Evolutionary conservation across 2,888 invertebrate genomes (phyloP).

Genomic region (Chymomyza caudatula): DNA sequence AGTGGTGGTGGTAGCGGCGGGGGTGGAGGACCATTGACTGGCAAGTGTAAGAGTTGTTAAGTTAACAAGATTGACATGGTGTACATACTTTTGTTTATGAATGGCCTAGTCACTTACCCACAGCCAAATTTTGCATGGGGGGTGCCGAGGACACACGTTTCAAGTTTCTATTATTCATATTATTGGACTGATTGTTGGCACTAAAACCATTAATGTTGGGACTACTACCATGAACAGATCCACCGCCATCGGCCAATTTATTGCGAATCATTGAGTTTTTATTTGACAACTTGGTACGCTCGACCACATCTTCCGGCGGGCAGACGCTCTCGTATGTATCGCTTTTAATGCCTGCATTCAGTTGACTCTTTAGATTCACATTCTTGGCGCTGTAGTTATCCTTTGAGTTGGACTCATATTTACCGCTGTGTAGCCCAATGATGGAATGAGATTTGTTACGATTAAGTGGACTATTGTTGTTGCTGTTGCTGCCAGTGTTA

Average conservation of each 20-base stretch:
- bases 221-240: slow-evolving; percentile 34
- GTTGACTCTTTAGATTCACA: slow-evolving; percentile 75
- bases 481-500: slow-evolving; percentile 26
- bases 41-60: slow-evolving; percentile 4
- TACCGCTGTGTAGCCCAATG: slow-evolving; percentile 73
- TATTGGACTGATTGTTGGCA: slow-evolving; percentile 39
- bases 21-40: slow-evolving; percentile 82
- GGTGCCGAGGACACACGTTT: slow-evolving; percentile 82
- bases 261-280: slow-evolving; percentile 76
- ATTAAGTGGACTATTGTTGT: slow-evolving; percentile 59
- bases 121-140: slow-evolving; percentile 76
- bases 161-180: slow-evolving; percentile 75
- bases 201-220: slow-evolving; percentile 8
- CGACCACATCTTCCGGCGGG: slow-evolving; percentile 77
- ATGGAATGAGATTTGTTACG: slow-evolving; percentile 77
- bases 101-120: slow-evolving; percentile 65
- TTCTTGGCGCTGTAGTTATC: slow-evolving; percentile 73
- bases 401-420: slow-evolving; percentile 71
- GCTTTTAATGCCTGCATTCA: slow-evolving; percentile 75
- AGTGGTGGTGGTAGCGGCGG: slow-evolving; percentile 84
- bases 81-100: background rate
- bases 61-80: background rate
- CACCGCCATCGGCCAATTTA: slow-evolving; percentile 59
- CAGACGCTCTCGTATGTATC: slow-evolving; percentile 79
- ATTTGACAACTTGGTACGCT: slow-evolving; percentile 76